Base-by-base conservation (phyloP, 1,140 invertebrate species). In the Apis laboriosa region DNA sequence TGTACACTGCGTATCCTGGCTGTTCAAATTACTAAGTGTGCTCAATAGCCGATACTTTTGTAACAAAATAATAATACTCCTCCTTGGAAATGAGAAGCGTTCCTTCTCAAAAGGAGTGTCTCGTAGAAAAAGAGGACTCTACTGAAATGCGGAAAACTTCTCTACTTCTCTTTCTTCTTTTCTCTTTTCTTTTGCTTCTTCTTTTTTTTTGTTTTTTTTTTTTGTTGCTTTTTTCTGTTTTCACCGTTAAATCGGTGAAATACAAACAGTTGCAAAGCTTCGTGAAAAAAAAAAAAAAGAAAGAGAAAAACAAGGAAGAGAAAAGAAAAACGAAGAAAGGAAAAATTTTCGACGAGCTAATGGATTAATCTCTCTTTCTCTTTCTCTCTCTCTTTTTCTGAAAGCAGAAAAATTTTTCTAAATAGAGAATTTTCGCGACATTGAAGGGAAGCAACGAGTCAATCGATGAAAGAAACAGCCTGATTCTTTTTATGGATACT, bases 401-500 rank as follows among this genome's bases (percentile, higher is more conserved):
- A 28, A 7, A 24, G 64, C 11, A 9, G 11, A 63, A 19, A 58
- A 71, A 55, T 53, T n/a, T 63, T 7, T 58, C 21, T 9, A 4
- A 24, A 21, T 58, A 4, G 67, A 56, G 28, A 19, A 78, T 85
- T 71, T 17, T 61, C 61, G 55, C 28, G 5, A 58, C 61, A 24
- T n/a, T 1, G 3, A 12, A 21, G 24, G 8, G 34, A 85, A 34
- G 21, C 17, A 66, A 28, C 55, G 28, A 80, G 55, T 34, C 72
- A 58, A 51, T 34, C 53, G 55, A 34, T 0, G 19, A 8, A 7
- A 17, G 13, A 43, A 34, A 61, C 34, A n/a, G 58, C 8, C 24
- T 19, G 73, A 83, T 86, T 85, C 76, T 74, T 74, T 83, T 81
- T 70, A 53, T 34, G 74, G 75, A 75, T 60, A 79, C 24, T 17